Conservation (phyloP, 2,888 invertebrate genomes). For the Hypena proboscidalis region DNA sequence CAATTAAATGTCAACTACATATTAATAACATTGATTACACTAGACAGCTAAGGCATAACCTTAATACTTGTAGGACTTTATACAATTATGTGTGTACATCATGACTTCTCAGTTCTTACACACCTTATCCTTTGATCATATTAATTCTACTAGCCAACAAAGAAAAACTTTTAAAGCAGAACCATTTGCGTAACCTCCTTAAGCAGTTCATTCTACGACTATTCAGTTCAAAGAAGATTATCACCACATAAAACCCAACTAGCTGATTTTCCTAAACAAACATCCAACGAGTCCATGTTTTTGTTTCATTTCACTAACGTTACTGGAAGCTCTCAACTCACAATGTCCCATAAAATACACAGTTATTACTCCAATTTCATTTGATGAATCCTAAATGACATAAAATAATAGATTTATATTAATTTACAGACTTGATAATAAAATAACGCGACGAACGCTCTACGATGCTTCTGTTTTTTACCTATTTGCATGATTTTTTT, state of each 20-base stretch:
- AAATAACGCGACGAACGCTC: slow-evolving; percentile 22
- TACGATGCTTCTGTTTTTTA: slow-evolving; percentile 17
- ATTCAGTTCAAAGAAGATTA: slow-evolving; percentile 1
- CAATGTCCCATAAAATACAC: slow-evolving; percentile 32
- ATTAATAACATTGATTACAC: too few species aligned
- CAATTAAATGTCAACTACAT: too few species aligned
- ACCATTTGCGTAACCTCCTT: neutral
- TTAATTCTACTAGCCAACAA: too few species aligned
- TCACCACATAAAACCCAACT: neutral
- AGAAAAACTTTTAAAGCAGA: too few species aligned
- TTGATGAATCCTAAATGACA: slow-evolving; percentile 38
- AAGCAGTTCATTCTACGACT: neutral
- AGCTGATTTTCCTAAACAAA: slow-evolving; percentile 5
- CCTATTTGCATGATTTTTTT: slow-evolving; percentile 37
- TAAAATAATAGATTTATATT: slow-evolving; percentile 42
- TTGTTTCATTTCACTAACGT: slow-evolving; percentile 14
- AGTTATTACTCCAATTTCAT: slow-evolving; percentile 35
- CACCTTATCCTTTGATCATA: too few species aligned
- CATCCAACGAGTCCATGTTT: slow-evolving; percentile 3
- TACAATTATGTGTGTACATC: too few species aligned
- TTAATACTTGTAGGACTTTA: too few species aligned
- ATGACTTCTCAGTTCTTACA: too few species aligned
- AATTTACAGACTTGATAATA: slow-evolving; percentile 31
- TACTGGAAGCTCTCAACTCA: slow-evolving; percentile 5
- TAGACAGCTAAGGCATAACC: too few species aligned